These are phyloP conservation scores for Nebria ingens DNA, from an alignment of 1,140 invertebrate genomes.

Conservation along the genomic window DNA sequence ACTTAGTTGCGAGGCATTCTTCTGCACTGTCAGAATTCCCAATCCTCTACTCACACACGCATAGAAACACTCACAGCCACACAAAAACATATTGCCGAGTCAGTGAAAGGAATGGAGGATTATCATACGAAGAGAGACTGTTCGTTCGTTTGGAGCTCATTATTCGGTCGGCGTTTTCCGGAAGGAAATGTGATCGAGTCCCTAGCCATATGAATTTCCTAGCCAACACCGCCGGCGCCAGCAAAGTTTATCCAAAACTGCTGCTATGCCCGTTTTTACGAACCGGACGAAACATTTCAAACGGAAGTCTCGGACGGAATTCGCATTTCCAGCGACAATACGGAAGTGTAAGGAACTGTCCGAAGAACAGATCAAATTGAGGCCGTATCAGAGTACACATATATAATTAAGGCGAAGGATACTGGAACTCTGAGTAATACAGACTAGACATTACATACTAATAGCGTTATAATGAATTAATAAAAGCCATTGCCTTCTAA, in stretches of 20 bases:
- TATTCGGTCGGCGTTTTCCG: neutral
- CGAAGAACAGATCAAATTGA: no score
- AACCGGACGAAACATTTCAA: neutral
- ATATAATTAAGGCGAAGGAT: no score
- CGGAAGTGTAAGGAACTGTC: neutral
- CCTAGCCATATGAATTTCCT: neutral
- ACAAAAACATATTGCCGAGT: no score
- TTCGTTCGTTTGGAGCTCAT: neutral
- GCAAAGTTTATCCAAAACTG: slow-evolving; percentile 6
- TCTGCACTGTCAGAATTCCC: neutral
- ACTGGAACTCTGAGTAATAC: no score
- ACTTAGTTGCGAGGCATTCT: neutral
- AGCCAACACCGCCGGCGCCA: neutral
- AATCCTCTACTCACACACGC: no score
- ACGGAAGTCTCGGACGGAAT: neutral
- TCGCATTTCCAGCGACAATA: neutral
- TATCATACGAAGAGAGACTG: no score
- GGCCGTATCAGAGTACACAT: no score
- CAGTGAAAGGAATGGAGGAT: no score
- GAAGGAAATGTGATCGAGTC: slow-evolving; percentile 4
- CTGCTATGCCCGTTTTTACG: neutral
- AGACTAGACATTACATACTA: no score
- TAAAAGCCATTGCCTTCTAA: no score
- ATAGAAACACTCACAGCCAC: no score
- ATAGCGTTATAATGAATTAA: no score